A percentile compares a stretch with the other conserved stretches of the same genome.
Evolutionary conservation across 2,888 invertebrate genomes (phyloP).

Genomic region (Doris montereyensis): DNA sequence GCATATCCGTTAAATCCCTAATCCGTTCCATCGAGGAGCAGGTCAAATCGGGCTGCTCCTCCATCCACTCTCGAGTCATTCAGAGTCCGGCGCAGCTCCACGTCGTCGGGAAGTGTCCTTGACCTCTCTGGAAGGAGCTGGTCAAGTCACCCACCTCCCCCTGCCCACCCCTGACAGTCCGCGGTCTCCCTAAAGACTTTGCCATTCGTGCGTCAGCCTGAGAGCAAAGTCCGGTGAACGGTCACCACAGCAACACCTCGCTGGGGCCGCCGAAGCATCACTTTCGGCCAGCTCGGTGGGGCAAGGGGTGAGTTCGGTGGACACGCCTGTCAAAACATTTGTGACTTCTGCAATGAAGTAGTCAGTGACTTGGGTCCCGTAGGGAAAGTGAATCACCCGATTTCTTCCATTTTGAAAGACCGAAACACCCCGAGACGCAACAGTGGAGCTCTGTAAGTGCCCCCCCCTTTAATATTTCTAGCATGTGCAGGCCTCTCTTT

Average conservation of each 20-base stretch:
- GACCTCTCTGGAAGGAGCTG: constrained; percentile 55
- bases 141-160: constrained; percentile 60
- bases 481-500: too few relatives aligned
- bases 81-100: constrained; percentile 63
- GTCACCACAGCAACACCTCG: not conserved
- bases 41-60: constrained; percentile 65
- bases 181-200: constrained; percentile 53
- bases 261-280: constrained; percentile 3
- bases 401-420: constrained; percentile 59
- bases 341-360: too few relatives aligned
- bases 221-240: not conserved
- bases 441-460: constrained; percentile 54
- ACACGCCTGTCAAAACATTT: constrained; percentile 36
- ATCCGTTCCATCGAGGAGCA: constrained; percentile 88
- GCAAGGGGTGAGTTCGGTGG: not conserved
- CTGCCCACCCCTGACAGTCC: constrained; percentile 48
- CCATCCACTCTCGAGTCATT: constrained; percentile 58
- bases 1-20: constrained; percentile 88
- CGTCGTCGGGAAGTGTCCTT: constrained; percentile 55
- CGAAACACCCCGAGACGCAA: constrained; percentile 57
- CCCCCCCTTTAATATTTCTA: too few relatives aligned
- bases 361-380: not conserved
- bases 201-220: constrained; percentile 32
- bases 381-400: constrained; percentile 47
- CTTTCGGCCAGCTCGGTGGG: constrained; percentile 4